Conservation (phyloP, 2,888 invertebrate species). For the Pseudolycoriella hygida region DNA sequence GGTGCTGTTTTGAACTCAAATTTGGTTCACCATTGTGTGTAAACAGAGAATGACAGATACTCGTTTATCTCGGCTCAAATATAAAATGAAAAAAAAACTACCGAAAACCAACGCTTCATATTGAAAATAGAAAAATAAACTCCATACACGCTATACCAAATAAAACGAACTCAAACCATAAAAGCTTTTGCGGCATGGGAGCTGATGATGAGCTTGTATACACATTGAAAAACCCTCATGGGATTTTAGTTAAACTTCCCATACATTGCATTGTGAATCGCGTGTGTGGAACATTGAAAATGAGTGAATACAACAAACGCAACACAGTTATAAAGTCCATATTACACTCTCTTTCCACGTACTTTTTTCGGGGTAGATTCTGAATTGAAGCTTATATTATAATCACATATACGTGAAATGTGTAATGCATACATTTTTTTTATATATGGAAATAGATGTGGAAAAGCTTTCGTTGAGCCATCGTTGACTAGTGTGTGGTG, state of each 20-base stretch:
- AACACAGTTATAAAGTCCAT: too few species aligned
- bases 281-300: too few species aligned
- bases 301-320: too few species aligned
- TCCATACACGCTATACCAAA: neutral
- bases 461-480: neutral
- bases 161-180: too few species aligned
- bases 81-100: conserved; percentile 4
- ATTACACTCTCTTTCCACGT: too few species aligned
- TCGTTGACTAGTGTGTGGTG: conserved; percentile 1
- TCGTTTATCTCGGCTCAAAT: conserved; percentile 6
- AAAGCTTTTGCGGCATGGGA: too few species aligned
- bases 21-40: conserved; percentile 9
- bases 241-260: too few species aligned
- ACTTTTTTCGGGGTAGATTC: too few species aligned
- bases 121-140: neutral
- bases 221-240: too few species aligned
- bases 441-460: neutral
- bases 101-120: neutral
- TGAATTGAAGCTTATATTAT: too few species aligned
- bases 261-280: too few species aligned
- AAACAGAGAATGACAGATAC: conserved; percentile 8
- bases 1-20: conserved; percentile 7
- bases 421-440: neutral
- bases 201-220: too few species aligned
- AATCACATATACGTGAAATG: neutral